Percentiles rank a stretch among this genome's conserved stretches.
phyloP scores from a whole-genome alignment of 1,140 invertebrate genomes.

The Drosophila lini region DNA sequence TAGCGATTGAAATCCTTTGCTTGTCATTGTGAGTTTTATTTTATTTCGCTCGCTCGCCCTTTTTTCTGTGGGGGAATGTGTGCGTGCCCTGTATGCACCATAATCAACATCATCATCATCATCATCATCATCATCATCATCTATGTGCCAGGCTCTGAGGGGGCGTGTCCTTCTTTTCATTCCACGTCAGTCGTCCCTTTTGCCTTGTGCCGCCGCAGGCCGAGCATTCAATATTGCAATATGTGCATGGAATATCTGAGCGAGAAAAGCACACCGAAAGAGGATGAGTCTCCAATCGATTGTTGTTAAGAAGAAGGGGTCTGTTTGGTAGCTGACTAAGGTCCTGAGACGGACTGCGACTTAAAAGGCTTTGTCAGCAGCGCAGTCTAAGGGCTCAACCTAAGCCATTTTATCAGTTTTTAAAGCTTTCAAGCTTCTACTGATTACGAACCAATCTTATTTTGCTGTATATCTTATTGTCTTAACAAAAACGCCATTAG shows the following conservation, averaged over 20 bases:
- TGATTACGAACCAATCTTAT: neutral
- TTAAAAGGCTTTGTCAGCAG: constrained; percentile 15
- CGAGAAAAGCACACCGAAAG: constrained; percentile 6
- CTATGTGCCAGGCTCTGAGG: constrained; percentile 2
- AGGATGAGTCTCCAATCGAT: constrained; percentile 41
- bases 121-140: constrained; percentile 20
- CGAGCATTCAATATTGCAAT: constrained; percentile 69
- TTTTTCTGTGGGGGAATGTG: constrained; percentile 16
- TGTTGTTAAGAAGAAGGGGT: constrained; percentile 21
- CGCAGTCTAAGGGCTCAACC: constrained; percentile 2
- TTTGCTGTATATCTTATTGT: too few relatives aligned
- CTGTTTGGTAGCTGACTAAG: constrained; percentile 11
- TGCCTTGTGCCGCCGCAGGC: constrained; percentile 41
- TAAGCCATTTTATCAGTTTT: constrained; percentile 8
- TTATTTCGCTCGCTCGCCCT: constrained; percentile 33
- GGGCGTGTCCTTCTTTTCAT: constrained; percentile 11
- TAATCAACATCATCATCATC: constrained; percentile 10
- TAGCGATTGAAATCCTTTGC: constrained; percentile 55
- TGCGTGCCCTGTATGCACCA: constrained; percentile 21
- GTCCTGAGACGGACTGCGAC: constrained; percentile 5
- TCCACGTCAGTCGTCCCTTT: constrained; percentile 6
- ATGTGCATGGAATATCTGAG: constrained; percentile 47
- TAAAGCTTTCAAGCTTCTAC: neutral
- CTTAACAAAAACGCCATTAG: too few relatives aligned
- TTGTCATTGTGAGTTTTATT: constrained; percentile 59